These are phyloP conservation scores for Sarcophaga caerulescens DNA, from an alignment of 2,888 invertebrate species.

Conservation along the genomic window DNA sequence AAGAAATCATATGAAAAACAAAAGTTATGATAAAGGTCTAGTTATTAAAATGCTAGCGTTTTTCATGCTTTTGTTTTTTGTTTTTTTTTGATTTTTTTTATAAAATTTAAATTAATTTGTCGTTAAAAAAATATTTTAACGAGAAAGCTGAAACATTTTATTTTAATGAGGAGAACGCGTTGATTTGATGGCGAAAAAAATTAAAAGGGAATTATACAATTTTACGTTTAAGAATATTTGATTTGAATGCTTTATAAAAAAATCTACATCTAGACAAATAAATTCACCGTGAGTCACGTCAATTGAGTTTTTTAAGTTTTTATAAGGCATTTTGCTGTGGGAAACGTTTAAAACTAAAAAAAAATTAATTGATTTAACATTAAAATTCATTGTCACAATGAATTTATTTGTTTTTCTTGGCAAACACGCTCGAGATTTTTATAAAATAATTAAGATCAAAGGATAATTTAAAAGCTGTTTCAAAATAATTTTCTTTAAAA, in stretches of 20 bases:
- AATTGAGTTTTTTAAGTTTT: neutral
- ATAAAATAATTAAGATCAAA: neutral
- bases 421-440: conserved; percentile 11
- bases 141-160: conserved; percentile 26
- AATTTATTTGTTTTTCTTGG: neutral
- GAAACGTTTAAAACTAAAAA: neutral
- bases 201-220: too few relatives aligned
- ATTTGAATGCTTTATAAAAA: neutral
- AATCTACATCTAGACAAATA: neutral
- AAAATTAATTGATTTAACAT: neutral
- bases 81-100: neutral
- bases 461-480: neutral
- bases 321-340: neutral
- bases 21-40: conserved; percentile 32
- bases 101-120: neutral
- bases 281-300: neutral
- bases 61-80: conserved; percentile 50
- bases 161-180: neutral
- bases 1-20: conserved; percentile 5
- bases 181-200: neutral
- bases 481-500: neutral
- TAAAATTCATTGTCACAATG: neutral
- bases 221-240: too few relatives aligned
- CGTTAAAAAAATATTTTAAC: conserved; percentile 20
- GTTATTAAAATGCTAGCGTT: conserved; percentile 58